Conservation (phyloP, 2,888 invertebrate genomes). For the Lasioglossum figueresi region DNA sequence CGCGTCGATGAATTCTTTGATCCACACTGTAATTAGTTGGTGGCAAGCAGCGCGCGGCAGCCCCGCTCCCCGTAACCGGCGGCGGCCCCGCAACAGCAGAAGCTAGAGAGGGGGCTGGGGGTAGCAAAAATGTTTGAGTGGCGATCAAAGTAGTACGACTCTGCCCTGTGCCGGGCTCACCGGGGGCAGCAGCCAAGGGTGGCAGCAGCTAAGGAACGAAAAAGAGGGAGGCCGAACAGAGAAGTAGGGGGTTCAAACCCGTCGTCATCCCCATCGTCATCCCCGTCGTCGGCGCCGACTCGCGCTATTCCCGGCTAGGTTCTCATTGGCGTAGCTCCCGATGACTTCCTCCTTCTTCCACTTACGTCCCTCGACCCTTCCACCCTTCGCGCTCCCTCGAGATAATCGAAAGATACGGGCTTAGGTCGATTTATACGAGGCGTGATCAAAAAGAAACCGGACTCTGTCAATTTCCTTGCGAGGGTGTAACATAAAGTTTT, state of each 20-base stretch:
- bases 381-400: background rate
- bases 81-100: constrained; percentile 41
- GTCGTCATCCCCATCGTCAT: constrained; percentile 49
- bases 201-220: constrained; percentile 56
- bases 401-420: constrained; percentile 11
- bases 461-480: background rate
- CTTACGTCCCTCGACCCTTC: background rate
- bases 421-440: constrained; percentile 4
- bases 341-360: constrained; percentile 22
- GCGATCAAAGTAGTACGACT: constrained; percentile 82
- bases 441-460: background rate
- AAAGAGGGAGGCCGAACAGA: constrained; percentile 13
- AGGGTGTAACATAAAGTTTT: background rate
- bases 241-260: constrained; percentile 18
- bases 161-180: constrained; percentile 68
- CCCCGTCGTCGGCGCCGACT: constrained; percentile 57
- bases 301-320: constrained; percentile 54
- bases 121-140: constrained; percentile 82
- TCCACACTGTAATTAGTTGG: constrained; percentile 83
- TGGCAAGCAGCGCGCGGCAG: constrained; percentile 69
- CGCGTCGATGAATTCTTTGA: constrained; percentile 82
- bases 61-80: constrained; percentile 54
- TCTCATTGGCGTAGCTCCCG: constrained; percentile 58
- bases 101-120: constrained; percentile 61
- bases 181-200: constrained; percentile 58